phyloP scores from a whole-genome alignment of 2,113 vertebrate species.

The Rattus rattus region DNA sequence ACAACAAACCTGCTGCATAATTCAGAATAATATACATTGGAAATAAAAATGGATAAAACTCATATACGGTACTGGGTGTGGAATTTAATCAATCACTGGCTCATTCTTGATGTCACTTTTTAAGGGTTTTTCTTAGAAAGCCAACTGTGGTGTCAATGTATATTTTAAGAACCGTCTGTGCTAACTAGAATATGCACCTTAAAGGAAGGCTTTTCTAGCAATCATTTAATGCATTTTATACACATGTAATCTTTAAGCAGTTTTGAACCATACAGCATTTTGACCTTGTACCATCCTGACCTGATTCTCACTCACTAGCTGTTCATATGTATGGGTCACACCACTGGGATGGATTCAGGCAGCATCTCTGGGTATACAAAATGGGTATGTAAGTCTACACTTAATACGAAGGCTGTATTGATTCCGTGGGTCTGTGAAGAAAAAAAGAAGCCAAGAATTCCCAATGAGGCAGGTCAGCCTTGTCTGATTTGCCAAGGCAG shows the following conservation, averaged over 20 bases:
- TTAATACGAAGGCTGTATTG: slow-evolving; percentile 97
- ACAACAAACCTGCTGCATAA: background rate
- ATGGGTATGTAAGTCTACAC: slow-evolving; percentile 97
- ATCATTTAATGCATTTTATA: background rate
- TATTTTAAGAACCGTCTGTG: background rate
- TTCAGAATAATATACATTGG: background rate
- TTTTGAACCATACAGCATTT: background rate
- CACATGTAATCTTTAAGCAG: background rate
- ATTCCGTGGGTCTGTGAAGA: slow-evolving; percentile 94
- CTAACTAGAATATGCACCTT: background rate
- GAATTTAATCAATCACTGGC: slow-evolving; percentile 38
- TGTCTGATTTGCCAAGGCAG: background rate
- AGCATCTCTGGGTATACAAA: slow-evolving; percentile 98
- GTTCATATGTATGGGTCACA: slow-evolving; percentile 96
- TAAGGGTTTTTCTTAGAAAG: slow-evolving; percentile 38
- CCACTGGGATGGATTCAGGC: slow-evolving; percentile 95
- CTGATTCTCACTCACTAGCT: slow-evolving; percentile 86
- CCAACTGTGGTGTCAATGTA: background rate
- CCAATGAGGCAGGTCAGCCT: background rate
- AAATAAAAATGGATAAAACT: background rate
- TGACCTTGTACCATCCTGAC: background rate
- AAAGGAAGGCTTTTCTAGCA: slow-evolving; percentile 39
- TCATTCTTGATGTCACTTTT: slow-evolving; percentile 15
- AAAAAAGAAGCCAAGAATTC: background rate
- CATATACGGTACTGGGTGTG: background rate